Evolutionary conservation across 92 coral and sea anemone genomes (phyloP), one percentile per base, ranked within the genome.

Genomic region (Phymanthus crucifer): DNA sequence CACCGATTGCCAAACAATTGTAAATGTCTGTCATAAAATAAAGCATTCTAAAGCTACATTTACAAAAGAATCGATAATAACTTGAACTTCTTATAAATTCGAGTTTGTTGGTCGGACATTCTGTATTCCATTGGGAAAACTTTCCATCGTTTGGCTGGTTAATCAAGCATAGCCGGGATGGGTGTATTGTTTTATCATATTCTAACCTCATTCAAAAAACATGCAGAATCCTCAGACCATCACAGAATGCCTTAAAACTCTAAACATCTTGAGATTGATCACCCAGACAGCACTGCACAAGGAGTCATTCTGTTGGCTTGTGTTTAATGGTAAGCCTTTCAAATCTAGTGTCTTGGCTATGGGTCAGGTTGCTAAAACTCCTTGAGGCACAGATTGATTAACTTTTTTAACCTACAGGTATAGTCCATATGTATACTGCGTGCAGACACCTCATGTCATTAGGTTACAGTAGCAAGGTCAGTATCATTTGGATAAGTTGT

Each of bases 391-490:
- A n/a, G 0, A 35, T 70, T 16, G 6, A n/a, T 72, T 18, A 12
- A 9, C 2, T 40, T 6, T 66, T 27, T 18, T 34, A 34, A 10
- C 40, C 24, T 57, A 11, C 43, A 88, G 91, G 91, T 26, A 92
- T 93, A 43, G 86, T 92, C 34, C 98, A 95, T 61, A 91, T 95
- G 34, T 95, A 95, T 80, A 80, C 99, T 16, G 87, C 93, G 57
- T 93, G 96, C 32, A 76, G 98, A 38, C 92, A 95, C 69, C 81
- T 95, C 52, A 95, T 95, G 99, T 88, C 90, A 4, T 79, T 87
- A 58, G 99, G 99, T 29, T 85, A 90, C 81, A 95, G 98, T 65
- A 90, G 83, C 58, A 84, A 86, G 98, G 99, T 95, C 71, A n/a
- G 40, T 52, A 70, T 5, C 5, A 18, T 58, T 32, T 9, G 48